Base-by-base conservation (phyloP, 2,888 invertebrate genomes). In the Strigamia crassipes region DNA sequence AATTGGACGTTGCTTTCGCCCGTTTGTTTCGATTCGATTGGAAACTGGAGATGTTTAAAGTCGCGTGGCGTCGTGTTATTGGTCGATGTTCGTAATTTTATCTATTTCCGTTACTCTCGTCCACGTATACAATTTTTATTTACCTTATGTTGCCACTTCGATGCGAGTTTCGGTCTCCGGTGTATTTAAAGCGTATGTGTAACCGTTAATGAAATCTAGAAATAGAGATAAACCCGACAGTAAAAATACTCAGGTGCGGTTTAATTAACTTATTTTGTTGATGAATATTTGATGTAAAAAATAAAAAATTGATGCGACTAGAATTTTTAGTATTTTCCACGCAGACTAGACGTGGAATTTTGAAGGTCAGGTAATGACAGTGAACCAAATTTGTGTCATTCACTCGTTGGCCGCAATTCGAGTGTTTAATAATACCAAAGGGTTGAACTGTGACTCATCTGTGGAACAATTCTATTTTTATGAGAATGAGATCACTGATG, bases 301-400 rank as follows among this genome's bases (percentile, higher is more conserved):
- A 38, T 38, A 9, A 38, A 38, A 6, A 38, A 38, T 38, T 38
- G 10, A n/a, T 10, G 38, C 38, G 38, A 38, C 0, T 38, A 9
- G 38, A 9, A 38, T 38, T 38, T 38, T 6, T 2, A 38, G 6
- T 38, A 6, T 38, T 38, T 38, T 38, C n/a, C 18, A 12, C 23
- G 21, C 23, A 66, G 21, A 66, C 61, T 66, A 66, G 61, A 66
- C 46, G 18, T 21, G 61, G 18, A 66, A n/a, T 56, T 56, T 56
- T 73, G 73, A 73, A 73, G 73, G 73, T 73, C 73, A 31, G 73
- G 31, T 31, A 73, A 73, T 73, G 73, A 73, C 73, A 73, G 73
- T 73, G 73, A 73, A 73, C 73, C 31, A 73, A 73, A 73, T 73
- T 31, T 73, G 73, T 73, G 73, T 31, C 73, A 73, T 73, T 73